Conservation (phyloP, 2,888 invertebrate species). For the Plemyria rubiginata region DNA sequence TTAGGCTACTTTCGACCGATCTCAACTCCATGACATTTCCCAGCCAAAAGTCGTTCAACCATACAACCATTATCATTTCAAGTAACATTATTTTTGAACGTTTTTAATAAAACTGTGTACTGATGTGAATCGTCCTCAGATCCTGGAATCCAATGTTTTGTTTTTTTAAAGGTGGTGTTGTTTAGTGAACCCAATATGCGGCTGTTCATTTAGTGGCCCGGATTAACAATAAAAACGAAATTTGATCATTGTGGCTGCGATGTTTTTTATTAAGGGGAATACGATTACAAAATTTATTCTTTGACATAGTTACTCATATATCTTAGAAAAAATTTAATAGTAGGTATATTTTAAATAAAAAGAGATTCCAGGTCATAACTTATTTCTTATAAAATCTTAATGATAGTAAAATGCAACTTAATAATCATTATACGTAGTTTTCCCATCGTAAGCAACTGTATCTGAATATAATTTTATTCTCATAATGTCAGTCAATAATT, state of each 20-base stretch:
- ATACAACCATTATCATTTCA: constrained; percentile 23
- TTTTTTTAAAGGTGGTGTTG: constrained; percentile 63
- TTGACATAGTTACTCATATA: not conserved
- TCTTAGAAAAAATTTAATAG: no score
- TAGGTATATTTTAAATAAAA: no score
- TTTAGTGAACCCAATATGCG: constrained; percentile 67
- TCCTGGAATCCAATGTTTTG: constrained; percentile 66
- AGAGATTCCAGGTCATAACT: no score
- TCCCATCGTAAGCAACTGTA: constrained; percentile 6
- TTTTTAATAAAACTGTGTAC: constrained; percentile 53
- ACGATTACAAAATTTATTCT: not conserved
- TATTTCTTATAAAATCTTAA: no score
- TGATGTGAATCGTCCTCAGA: constrained; percentile 54
- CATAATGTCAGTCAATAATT: constrained; percentile 6
- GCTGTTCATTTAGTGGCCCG: constrained; percentile 74
- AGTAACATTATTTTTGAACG: constrained; percentile 35
- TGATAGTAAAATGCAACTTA: not conserved
- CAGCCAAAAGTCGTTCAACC: constrained; percentile 6
- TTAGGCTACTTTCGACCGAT: constrained; percentile 6
- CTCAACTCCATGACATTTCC: not conserved
- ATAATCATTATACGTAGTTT: not conserved
- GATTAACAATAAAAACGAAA: constrained; percentile 85
- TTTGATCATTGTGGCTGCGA: constrained; percentile 80
- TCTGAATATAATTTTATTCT: constrained; percentile 2
- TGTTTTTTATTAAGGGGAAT: constrained; percentile 68